Evolutionary conservation across 2,888 invertebrate species (phyloP), one percentile per base, ranked within the genome.

Genomic region (Nephrocerus scutellatus): DNA sequence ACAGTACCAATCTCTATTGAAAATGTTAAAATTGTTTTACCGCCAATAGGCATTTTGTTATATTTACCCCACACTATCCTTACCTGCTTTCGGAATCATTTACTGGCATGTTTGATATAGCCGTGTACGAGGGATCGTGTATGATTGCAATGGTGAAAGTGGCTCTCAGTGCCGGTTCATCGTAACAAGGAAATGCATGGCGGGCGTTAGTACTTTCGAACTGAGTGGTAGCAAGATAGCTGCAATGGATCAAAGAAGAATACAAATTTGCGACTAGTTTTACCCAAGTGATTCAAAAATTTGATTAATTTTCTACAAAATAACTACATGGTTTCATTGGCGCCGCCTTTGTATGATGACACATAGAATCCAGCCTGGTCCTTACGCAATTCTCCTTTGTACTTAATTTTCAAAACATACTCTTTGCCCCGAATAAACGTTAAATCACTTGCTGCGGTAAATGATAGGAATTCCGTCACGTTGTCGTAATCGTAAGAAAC

Each of bases 161-260:
- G 0, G 91, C 86, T 54, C 91, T 88, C 68, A 82, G 77, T 6
- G 78, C 55, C 1, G 66, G 66, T 36, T 64, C 79, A 51, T 85
- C 85, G 54, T 79, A 84, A 55, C 85, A 85, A 0, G 85, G 85
- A 59, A 85, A 84, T 0, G 78, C 82, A 29, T 73, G 71, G 2
- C 82, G 74, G 0, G 82, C 80, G 40, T 74, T 73, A 1, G 76
- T 76, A 1, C 79, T 74, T 57, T 82, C 79, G 36, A 84, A 76
- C 44, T 82, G 82, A 0, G 82, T 81, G 2, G 79, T 74, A 3
- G 77, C 76, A n/a, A 82, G 59, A 18, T 56, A 60, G 30, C 63
- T 63, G 30, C 0, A 41, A 30, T 8, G 7, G 8, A 33, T 22
- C 28, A 19, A 28, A 14, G 1, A 15, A 19, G 6, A 12, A 30